phyloP scores from a whole-genome alignment of 2,113 vertebrate species.

The Aspiorhynchus laticeps region DNA sequence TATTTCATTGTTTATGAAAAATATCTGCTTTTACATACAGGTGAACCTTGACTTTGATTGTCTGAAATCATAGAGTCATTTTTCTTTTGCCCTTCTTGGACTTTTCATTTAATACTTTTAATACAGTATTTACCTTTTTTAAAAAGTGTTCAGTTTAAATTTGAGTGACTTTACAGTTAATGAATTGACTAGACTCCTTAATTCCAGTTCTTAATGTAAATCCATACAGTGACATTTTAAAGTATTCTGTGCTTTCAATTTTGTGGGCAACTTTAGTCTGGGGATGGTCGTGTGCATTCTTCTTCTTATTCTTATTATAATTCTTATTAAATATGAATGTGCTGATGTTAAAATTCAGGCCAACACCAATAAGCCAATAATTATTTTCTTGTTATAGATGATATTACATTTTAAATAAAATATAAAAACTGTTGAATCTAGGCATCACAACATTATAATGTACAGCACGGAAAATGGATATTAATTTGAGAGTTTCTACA shows the following conservation, averaged over 20 bases:
- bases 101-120: conserved; percentile 30
- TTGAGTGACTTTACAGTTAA: not conserved
- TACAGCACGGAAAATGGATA: not conserved
- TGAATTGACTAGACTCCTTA: not conserved
- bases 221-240: not conserved
- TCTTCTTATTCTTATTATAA: too few species aligned
- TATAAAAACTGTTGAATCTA: too few species aligned
- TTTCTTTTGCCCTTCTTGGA: conserved; percentile 25
- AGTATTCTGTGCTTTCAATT: not conserved
- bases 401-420: not conserved
- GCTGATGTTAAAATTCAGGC: not conserved
- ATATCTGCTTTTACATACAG: not conserved
- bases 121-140: not conserved
- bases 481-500: not conserved
- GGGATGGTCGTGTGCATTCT: not conserved
- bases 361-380: not conserved
- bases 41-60: not conserved
- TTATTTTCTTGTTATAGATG: not conserved
- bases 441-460: not conserved
- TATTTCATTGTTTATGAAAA: not conserved
- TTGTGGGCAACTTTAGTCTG: not conserved
- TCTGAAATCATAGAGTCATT: conserved; percentile 1
- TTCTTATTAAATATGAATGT: too few species aligned
- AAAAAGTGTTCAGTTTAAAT: not conserved
- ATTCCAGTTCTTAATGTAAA: not conserved